phyloP scores from a whole-genome alignment of 1,140 invertebrate species.

The Harpegnathos saltator region DNA sequence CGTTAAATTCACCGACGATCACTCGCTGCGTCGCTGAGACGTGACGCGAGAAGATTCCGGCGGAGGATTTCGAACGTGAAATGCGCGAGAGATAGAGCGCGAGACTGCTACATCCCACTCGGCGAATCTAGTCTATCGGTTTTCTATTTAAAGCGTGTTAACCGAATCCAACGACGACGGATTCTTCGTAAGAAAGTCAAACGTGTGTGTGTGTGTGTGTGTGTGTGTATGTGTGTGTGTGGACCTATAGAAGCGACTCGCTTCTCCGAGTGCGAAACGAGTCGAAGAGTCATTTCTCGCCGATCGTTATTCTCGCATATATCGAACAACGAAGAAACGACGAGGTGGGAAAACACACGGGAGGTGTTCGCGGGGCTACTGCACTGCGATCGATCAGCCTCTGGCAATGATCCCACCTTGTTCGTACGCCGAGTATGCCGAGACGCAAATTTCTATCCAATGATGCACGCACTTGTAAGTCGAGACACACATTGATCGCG shows the following conservation, averaged over 20 bases:
- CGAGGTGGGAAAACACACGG: constrained; percentile 19
- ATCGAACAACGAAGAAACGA: background rate
- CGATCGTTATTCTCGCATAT: constrained; percentile 4
- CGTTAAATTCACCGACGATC: no score
- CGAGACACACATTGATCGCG: background rate
- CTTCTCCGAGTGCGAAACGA: no score
- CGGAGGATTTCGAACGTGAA: constrained; percentile 11
- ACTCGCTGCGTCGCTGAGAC: no score
- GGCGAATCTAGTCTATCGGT: constrained; percentile 22
- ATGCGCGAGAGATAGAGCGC: background rate
- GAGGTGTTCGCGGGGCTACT: constrained; percentile 50
- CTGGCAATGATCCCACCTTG: constrained; percentile 69
- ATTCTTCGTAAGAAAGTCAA: constrained; percentile 9
- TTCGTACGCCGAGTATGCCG: background rate
- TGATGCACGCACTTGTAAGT: background rate
- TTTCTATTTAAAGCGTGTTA: constrained; percentile 30
- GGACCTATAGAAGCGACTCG: background rate
- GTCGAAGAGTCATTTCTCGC: background rate
- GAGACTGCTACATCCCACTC: background rate
- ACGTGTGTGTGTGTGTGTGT: no score
- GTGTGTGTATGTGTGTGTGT: no score
- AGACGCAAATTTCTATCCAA: constrained; percentile 11
- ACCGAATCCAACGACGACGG: background rate
- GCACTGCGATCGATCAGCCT: constrained; percentile 66
- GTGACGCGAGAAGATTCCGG: background rate